phyloP scores from a whole-genome alignment of 2,888 invertebrate species.

The Bedellia somnulentella region DNA sequence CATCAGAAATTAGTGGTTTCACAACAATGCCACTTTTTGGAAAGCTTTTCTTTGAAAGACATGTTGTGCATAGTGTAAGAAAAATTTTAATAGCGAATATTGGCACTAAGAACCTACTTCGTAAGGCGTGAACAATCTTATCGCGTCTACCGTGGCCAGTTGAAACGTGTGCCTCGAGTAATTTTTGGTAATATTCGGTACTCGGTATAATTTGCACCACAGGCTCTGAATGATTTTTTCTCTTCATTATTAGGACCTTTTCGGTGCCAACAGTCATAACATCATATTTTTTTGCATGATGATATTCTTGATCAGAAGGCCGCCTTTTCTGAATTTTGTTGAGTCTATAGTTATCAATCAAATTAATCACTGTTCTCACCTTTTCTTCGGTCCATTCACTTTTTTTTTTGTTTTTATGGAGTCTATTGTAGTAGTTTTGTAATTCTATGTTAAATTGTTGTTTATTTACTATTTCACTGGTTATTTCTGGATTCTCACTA shows the following conservation, averaged over 20 bases:
- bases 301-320: slow-evolving; percentile 3
- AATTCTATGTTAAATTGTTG: slow-evolving; percentile 7
- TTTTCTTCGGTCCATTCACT: slow-evolving; percentile 4
- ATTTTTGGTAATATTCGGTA: slow-evolving; percentile 11
- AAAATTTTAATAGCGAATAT: slow-evolving; percentile 12
- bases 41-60: slow-evolving; percentile 11
- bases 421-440: too few relatives aligned
- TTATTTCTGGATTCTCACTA: too few relatives aligned
- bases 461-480: slow-evolving; percentile 7
- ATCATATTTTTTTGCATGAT: slow-evolving; percentile 6
- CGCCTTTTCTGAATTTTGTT: slow-evolving; percentile 2
- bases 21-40: slow-evolving; percentile 14
- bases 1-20: slow-evolving; percentile 15
- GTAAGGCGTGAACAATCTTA: slow-evolving; percentile 13
- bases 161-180: slow-evolving; percentile 13
- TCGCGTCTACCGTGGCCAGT: slow-evolving; percentile 15
- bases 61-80: slow-evolving; percentile 11
- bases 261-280: slow-evolving; percentile 3
- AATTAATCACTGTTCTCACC: slow-evolving; percentile 3
- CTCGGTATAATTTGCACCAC: slow-evolving; percentile 12
- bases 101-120: slow-evolving; percentile 13
- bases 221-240: slow-evolving; percentile 8
- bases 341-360: slow-evolving; percentile 1
- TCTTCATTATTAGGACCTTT: slow-evolving; percentile 5
- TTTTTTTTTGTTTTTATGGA: slow-evolving; percentile 4